Evolutionary conservation across 2,797 vertebrate genomes (phyloP).

Genomic region (Sebastes reedi): DNA sequence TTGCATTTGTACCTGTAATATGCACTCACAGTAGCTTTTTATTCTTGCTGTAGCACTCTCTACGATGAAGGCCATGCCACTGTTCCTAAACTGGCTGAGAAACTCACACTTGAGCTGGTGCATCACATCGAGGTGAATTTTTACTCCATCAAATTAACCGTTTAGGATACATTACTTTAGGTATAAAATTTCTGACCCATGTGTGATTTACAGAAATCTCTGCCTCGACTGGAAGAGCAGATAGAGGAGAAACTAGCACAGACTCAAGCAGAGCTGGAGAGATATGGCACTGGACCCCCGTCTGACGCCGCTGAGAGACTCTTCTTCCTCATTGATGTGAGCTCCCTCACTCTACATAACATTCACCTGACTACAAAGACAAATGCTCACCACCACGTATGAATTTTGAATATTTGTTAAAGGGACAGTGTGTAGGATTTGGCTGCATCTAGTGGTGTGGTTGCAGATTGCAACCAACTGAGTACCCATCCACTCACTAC

Average conservation of each 20-base stretch:
- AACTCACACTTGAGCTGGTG: constrained; percentile 89
- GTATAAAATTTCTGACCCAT: neutral
- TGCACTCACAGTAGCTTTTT: neutral
- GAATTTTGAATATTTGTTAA: too few relatives aligned
- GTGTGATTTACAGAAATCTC: constrained; percentile 61
- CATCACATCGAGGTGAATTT: constrained; percentile 84
- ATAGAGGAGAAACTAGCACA: constrained; percentile 81
- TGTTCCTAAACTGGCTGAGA: constrained; percentile 86
- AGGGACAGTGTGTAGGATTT: too few relatives aligned
- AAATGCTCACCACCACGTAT: neutral
- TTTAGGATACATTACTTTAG: too few relatives aligned
- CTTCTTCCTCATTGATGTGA: constrained; percentile 76
- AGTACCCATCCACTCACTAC: too few relatives aligned
- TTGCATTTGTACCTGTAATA: neutral
- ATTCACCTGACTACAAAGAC: neutral
- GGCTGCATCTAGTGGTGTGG: accelerated
- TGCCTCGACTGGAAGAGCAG: constrained; percentile 81
- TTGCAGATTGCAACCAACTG: too few relatives aligned
- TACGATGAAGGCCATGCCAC: constrained; percentile 83
- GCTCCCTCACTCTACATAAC: neutral
- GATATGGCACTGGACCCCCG: constrained; percentile 75
- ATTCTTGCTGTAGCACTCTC: constrained; percentile 73
- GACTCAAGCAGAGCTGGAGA: constrained; percentile 79
- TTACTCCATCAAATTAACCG: neutral
- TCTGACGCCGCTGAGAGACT: constrained; percentile 57